Conservation (phyloP, 2,113 vertebrate genomes). For the Burhinus bistriatus region DNA sequence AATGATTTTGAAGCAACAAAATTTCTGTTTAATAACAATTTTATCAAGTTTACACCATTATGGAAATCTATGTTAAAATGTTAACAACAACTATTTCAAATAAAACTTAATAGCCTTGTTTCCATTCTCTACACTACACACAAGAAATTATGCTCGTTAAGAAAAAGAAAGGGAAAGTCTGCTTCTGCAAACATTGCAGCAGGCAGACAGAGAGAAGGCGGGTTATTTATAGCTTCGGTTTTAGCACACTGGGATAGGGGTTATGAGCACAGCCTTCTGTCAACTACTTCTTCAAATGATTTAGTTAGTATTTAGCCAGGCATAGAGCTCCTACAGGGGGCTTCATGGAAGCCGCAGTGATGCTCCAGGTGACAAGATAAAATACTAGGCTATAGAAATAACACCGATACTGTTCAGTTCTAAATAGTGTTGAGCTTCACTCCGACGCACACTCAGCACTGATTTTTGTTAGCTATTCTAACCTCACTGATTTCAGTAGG, state of each 20-base stretch:
- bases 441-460: background rate
- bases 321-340: background rate
- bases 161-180: background rate
- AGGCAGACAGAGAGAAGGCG: background rate
- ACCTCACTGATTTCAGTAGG: background rate
- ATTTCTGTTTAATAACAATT: background rate
- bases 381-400: background rate
- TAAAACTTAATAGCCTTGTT: background rate
- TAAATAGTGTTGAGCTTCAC: background rate
- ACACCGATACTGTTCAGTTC: accelerated
- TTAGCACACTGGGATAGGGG: background rate
- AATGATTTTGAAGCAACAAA: background rate
- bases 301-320: background rate
- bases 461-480: background rate
- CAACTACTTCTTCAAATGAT: background rate
- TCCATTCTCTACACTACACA: background rate
- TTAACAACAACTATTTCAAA: background rate
- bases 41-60: background rate
- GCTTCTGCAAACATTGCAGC: background rate
- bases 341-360: background rate
- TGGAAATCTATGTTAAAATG: background rate
- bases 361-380: background rate
- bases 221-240: background rate
- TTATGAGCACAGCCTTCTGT: background rate
- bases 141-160: background rate